These are phyloP conservation scores for Athetis lepigone DNA, from an alignment of 2,888 invertebrate genomes.

Conservation along the genomic window DNA sequence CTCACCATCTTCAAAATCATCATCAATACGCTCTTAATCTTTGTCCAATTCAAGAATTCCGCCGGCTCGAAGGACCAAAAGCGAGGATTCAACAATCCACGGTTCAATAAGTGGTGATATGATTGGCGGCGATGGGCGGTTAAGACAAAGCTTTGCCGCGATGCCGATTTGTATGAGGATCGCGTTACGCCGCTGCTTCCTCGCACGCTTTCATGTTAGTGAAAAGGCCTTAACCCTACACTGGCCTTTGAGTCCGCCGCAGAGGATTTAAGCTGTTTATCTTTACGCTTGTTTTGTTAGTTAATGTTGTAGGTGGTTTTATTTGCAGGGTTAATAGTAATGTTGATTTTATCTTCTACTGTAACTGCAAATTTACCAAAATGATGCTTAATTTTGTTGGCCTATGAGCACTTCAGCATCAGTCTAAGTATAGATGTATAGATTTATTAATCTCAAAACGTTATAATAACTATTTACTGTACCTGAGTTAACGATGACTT, in stretches of 20 bases:
- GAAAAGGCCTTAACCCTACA: conserved; percentile 63
- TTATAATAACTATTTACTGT: too few species aligned
- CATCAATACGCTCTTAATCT: conserved; percentile 14
- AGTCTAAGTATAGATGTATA: too few species aligned
- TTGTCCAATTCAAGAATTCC: conserved; percentile 17
- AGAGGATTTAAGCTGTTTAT: conserved; percentile 50
- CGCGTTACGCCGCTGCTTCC: conserved; percentile 78
- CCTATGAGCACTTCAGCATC: too few species aligned
- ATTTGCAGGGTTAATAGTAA: neutral
- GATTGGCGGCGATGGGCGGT: conserved; percentile 77
- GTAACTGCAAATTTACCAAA: too few species aligned
- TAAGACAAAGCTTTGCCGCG: conserved; percentile 75
- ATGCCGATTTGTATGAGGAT: conserved; percentile 75
- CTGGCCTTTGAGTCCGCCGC: conserved; percentile 68
- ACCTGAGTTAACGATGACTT: too few species aligned
- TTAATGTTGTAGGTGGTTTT: conserved; percentile 5
- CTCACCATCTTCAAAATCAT: conserved; percentile 13
- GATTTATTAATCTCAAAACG: too few species aligned
- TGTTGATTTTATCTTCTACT: neutral
- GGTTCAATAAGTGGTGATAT: conserved; percentile 69
- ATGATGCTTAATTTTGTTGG: too few species aligned
- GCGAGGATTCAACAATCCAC: conserved; percentile 34
- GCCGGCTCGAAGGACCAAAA: conserved; percentile 42
- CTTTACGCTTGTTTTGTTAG: conserved; percentile 45
- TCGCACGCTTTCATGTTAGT: conserved; percentile 69